Evolutionary conservation across 2,888 invertebrate species (phyloP), one percentile per base, ranked within the genome.

Genomic region (Orthosia cruda): DNA sequence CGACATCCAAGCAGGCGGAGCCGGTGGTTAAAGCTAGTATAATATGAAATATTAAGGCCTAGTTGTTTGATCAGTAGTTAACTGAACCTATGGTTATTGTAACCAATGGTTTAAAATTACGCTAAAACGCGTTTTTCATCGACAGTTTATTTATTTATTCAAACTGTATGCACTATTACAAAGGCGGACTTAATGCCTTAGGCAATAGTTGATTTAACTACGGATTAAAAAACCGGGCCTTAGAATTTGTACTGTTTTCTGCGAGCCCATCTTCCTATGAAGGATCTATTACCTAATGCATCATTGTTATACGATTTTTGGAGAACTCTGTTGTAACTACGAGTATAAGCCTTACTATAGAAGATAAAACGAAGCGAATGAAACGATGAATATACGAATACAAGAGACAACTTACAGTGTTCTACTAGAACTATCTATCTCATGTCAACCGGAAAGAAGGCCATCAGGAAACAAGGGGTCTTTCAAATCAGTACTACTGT

Each of bases 401-500:
- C 12, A 12, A 58, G 18, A 50, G 59, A 0, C n/a, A 7, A 20
- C 16, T 4, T 2, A 26, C 18, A 58, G 16, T 52, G 13, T 45
- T 26, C 16, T 32, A 45, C 32, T 50, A 47, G 20, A 49, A 23
- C 15, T 7, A 52, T 40, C 12, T 23, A 26, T 69, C 58, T 59
- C 13, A n/a, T 59, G 15, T 49, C 49, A 49, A 32, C 16, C 12
- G 1, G 18, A 40, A 71, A 18, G 20, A 49, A 49, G 16, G 20
- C n/a, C 9, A 79, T 45, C 18, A 54, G 26, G n/a, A 61, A 49
- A 55, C 61, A 40, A 80, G 45, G 40, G 1, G 23, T n/a, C 26
- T 55, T 71, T 20, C 26, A 40, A 55, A 54, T 79, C 49, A 76
- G 26, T 58, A 54, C 49, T n/a, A 16, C 59, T 54, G 23, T 47